phyloP scores from a whole-genome alignment of 2,113 vertebrate genomes.

The Phylloscopus trochiloides region DNA sequence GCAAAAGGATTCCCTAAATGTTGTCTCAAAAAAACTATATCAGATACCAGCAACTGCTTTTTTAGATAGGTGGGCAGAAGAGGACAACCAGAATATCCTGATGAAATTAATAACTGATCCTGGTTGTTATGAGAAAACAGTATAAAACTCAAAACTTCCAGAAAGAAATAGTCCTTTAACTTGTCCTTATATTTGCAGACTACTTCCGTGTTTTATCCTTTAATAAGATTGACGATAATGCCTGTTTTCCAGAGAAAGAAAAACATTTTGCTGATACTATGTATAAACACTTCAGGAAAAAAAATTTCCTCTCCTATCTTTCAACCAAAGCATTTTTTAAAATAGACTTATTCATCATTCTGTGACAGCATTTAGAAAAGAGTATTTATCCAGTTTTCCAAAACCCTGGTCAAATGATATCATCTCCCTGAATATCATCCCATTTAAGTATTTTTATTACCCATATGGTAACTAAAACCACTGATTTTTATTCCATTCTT shows the following conservation, averaged over 20 bases:
- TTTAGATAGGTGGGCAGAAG: neutral
- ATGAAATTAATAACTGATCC: neutral
- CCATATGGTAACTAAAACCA: neutral
- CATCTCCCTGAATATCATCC: neutral
- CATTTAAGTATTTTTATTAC: constrained; percentile 45
- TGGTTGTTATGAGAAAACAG: neutral
- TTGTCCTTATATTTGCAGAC: neutral
- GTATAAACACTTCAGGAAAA: constrained; percentile 12
- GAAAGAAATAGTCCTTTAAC: neutral
- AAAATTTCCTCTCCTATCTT: constrained; percentile 12
- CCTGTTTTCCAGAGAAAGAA: neutral
- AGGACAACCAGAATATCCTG: neutral
- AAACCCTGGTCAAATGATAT: constrained; percentile 1
- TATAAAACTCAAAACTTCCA: constrained; percentile 14
- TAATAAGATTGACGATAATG: neutral
- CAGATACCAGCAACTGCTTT: neutral
- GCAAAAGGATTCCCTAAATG: neutral
- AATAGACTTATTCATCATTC: constrained; percentile 44
- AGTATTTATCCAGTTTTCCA: constrained; percentile 30
- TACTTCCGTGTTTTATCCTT: constrained; percentile 5
- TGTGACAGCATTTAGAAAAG: constrained; percentile 43
- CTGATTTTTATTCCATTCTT: neutral
- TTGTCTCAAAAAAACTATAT: neutral
- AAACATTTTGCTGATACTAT: constrained; percentile 27
- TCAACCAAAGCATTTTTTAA: constrained; percentile 11